Evolutionary conservation across 2,888 invertebrate genomes (phyloP).

Genomic region (Spilarctia lutea): DNA sequence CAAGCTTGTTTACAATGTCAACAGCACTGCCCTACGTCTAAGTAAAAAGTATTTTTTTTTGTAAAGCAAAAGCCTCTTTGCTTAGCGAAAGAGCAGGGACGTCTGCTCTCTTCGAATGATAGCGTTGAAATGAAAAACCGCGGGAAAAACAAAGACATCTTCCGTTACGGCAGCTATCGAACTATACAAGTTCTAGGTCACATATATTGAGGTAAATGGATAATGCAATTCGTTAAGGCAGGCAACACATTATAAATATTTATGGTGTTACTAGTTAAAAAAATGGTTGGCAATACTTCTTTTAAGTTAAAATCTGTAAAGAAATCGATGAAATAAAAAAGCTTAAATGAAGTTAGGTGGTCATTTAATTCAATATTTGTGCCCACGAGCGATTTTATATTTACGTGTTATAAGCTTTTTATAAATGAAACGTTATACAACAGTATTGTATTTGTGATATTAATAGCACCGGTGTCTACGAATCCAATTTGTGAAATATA

Average conservation of each 20-base stretch:
- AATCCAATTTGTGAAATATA: constrained; percentile 64
- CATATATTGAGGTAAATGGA: constrained; percentile 12
- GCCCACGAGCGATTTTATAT: constrained; percentile 60
- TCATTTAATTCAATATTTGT: constrained; percentile 14
- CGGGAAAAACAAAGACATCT: constrained; percentile 48
- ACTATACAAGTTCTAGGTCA: constrained; percentile 55
- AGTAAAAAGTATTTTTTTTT: constrained; percentile 65
- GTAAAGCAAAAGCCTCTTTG: constrained; percentile 65
- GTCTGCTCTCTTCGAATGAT: constrained; percentile 67
- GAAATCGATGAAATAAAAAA: background rate
- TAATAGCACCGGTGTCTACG: constrained; percentile 55
- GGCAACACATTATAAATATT: background rate
- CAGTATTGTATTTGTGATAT: constrained; percentile 66
- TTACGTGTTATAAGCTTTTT: constrained; percentile 79
- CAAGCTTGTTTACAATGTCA: constrained; percentile 74
- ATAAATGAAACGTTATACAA: constrained; percentile 68
- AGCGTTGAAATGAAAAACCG: constrained; percentile 63
- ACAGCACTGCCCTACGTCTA: constrained; percentile 85
- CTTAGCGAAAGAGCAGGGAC: constrained; percentile 59
- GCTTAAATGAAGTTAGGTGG: background rate
- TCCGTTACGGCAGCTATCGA: constrained; percentile 66
- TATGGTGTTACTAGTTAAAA: background rate
- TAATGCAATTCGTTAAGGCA: background rate
- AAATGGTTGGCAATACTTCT: background rate
- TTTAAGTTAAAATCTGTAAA: background rate